Percentiles rank a stretch among this genome's conserved stretches.
Conservation (phyloP, 2,888 invertebrate genomes). For the Thelaira solivaga region DNA sequence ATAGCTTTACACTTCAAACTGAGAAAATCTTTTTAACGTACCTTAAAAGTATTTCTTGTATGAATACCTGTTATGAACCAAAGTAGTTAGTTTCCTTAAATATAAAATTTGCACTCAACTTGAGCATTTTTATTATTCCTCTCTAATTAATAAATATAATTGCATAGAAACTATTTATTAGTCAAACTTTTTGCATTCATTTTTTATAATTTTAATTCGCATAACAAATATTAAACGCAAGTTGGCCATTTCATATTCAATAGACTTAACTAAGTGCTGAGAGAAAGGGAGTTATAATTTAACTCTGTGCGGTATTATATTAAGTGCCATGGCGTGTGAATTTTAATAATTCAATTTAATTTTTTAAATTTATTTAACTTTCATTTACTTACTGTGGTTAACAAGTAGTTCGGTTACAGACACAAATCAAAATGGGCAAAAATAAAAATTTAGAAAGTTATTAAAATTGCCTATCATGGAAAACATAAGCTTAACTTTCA, state of each 20-base stretch:
- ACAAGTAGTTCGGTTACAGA: background rate
- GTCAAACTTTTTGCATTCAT: slow-evolving; percentile 2
- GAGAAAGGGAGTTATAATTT: slow-evolving; percentile 29
- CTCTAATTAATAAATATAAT: background rate
- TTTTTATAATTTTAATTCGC: slow-evolving; percentile 33
- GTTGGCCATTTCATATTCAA: slow-evolving; percentile 40
- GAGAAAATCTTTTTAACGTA: too few relatives aligned
- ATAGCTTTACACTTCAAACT: too few relatives aligned
- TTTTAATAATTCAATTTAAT: slow-evolving; percentile 40
- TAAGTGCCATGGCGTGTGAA: slow-evolving; percentile 39
- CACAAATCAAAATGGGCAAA: too few relatives aligned
- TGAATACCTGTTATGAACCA: too few relatives aligned
- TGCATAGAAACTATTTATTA: background rate
- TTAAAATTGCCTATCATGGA: too few relatives aligned
- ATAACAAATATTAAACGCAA: slow-evolving; percentile 55
- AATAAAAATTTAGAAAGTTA: too few relatives aligned
- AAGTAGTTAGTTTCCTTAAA: too few relatives aligned
- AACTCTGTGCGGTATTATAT: slow-evolving; percentile 3
- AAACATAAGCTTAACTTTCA: too few relatives aligned
- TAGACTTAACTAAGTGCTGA: slow-evolving; percentile 55
- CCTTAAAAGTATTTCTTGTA: too few relatives aligned
- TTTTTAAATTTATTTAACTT: slow-evolving; percentile 6
- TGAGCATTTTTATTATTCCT: background rate
- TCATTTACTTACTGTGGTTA: background rate
- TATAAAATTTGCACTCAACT: slow-evolving; percentile 1